A percentile compares a stretch with the other conserved stretches of the same genome.
Evolutionary conservation across 2,113 vertebrate species (phyloP).

Genomic region (Chloebia gouldiae): DNA sequence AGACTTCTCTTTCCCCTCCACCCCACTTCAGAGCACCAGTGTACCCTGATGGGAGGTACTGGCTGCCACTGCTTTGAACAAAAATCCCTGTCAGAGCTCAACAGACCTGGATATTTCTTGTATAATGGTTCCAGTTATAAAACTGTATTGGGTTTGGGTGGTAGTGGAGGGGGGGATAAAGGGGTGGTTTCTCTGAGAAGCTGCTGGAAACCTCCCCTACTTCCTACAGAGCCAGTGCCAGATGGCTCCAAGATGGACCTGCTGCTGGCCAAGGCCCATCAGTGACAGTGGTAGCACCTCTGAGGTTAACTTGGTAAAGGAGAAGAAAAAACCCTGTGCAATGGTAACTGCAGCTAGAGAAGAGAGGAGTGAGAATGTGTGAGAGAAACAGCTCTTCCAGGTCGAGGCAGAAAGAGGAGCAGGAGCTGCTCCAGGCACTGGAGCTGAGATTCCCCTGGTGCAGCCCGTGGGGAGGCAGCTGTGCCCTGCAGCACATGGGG

Average conservation of each 20-base stretch:
- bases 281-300: no score
- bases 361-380: not conserved
- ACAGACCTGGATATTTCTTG: not conserved
- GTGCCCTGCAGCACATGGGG: not conserved
- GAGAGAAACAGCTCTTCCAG: not conserved
- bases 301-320: not conserved
- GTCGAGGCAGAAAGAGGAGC: not conserved
- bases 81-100: not conserved
- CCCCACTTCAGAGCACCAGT: not conserved
- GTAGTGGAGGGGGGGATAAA: no score
- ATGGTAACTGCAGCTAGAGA: not conserved
- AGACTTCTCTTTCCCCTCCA: constrained; percentile 9
- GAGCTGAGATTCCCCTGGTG: not conserved
- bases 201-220: not conserved
- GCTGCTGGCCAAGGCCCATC: not conserved
- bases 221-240: not conserved
- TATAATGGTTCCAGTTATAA: not conserved
- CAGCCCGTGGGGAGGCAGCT: not conserved
- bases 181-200: not conserved
- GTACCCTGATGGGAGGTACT: not conserved
- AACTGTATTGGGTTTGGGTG: not conserved
- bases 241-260: not conserved
- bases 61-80: not conserved
- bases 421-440: not conserved
- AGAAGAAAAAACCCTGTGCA: not conserved